Evolutionary conservation across 2,888 invertebrate species (phyloP).

Genomic region (Andrena camellia): DNA sequence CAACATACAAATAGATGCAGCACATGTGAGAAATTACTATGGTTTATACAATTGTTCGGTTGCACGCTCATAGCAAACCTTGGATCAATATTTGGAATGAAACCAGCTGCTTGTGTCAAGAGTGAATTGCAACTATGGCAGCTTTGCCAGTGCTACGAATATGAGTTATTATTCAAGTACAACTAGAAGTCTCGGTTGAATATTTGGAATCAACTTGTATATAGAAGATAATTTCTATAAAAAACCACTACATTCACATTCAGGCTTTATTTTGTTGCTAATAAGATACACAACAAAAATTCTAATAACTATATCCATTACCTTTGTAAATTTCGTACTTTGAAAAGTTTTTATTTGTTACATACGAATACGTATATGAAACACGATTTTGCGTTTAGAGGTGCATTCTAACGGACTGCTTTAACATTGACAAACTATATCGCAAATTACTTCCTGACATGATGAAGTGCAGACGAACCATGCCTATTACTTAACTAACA

Average conservation of each 20-base stretch:
- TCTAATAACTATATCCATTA: background rate
- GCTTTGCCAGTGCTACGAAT: too few species aligned
- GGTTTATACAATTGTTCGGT: too few species aligned
- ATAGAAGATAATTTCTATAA: background rate
- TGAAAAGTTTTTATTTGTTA: too few species aligned
- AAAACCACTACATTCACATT: too few species aligned
- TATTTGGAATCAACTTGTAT: background rate
- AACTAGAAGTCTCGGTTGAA: background rate
- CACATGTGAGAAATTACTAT: too few species aligned
- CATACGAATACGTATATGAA: background rate
- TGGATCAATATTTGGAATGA: background rate
- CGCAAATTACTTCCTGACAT: background rate
- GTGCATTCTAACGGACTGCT: background rate
- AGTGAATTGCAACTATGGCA: too few species aligned
- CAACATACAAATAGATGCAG: too few species aligned
- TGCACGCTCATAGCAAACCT: background rate
- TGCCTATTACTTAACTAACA: slow-evolving; percentile 1
- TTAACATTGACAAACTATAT: background rate
- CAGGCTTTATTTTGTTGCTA: too few species aligned
- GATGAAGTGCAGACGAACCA: slow-evolving; percentile 2
- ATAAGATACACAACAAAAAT: too few species aligned
- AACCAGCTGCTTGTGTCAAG: too few species aligned
- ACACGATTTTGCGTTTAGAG: background rate
- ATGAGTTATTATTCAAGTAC: too few species aligned
- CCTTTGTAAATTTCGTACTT: background rate